Evolutionary conservation across 2,113 vertebrate species (phyloP).

Genomic region (Nyctibius bracteatus): DNA sequence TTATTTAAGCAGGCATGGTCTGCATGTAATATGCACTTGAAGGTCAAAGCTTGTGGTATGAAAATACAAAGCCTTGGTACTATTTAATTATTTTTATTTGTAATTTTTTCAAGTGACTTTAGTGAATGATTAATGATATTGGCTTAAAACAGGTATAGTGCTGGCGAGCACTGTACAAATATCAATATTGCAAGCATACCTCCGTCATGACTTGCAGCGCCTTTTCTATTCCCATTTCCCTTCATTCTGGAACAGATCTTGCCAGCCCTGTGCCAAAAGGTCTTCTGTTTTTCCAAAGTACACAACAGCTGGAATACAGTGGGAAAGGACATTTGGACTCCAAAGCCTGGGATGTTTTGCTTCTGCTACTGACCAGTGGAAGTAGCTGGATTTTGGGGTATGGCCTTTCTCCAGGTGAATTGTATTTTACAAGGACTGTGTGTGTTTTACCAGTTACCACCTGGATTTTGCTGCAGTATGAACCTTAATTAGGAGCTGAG

Average conservation of each 20-base stretch:
- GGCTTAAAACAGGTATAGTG: neutral
- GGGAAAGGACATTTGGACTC: neutral
- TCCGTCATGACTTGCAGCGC: neutral
- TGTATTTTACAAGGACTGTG: neutral
- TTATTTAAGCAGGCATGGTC: slow-evolving; percentile 31
- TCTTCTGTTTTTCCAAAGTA: neutral
- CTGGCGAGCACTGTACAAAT: slow-evolving; percentile 17
- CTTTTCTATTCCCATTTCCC: slow-evolving; percentile 2
- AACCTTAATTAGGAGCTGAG: neutral
- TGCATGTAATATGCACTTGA: slow-evolving; percentile 23
- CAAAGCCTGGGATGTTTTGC: neutral
- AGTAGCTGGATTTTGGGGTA: neutral
- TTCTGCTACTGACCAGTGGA: neutral
- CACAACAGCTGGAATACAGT: neutral
- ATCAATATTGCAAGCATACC: neutral
- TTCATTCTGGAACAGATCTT: neutral
- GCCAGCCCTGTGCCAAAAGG: neutral
- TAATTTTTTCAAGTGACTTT: slow-evolving; percentile 10
- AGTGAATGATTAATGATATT: slow-evolving; percentile 30
- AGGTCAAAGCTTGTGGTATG: slow-evolving; percentile 12
- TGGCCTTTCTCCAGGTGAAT: neutral
- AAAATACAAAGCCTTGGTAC: neutral
- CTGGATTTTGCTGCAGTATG: neutral
- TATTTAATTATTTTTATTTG: slow-evolving; percentile 33
- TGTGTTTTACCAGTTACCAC: neutral